phyloP scores from a whole-genome alignment of 2,113 vertebrate genomes.

The Archilochus colubris region DNA sequence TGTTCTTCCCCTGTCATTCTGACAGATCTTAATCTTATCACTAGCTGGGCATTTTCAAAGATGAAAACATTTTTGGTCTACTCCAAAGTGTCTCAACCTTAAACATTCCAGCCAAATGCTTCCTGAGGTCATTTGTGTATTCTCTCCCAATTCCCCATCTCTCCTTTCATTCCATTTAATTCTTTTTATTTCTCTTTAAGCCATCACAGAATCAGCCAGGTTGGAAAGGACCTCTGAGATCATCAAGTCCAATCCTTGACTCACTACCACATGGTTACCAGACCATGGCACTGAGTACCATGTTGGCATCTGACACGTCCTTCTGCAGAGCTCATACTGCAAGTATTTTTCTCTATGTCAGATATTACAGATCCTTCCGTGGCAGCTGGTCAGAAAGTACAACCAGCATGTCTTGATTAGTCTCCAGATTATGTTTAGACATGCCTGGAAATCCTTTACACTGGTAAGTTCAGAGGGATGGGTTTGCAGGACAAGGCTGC shows the following conservation, averaged over 20 bases:
- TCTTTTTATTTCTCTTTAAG: background rate
- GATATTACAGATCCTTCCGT: background rate
- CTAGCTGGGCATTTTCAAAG: background rate
- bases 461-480: background rate
- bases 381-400: background rate
- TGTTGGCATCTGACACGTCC: background rate
- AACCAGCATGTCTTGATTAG: background rate
- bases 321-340: background rate
- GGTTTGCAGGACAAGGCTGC: background rate
- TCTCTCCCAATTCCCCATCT: background rate
- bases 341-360: background rate
- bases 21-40: background rate
- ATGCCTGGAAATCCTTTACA: background rate
- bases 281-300: background rate
- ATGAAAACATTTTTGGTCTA: background rate
- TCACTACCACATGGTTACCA: too few species aligned
- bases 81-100: background rate
- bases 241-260: too few species aligned
- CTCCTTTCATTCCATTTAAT: background rate
- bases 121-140: accelerated
- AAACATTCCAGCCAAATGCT: background rate
- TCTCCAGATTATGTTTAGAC: background rate
- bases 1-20: background rate
- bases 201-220: too few species aligned
- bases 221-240: too few species aligned